phyloP scores from a whole-genome alignment of 2,113 vertebrate species.

The Odontesthes bonariensis region DNA sequence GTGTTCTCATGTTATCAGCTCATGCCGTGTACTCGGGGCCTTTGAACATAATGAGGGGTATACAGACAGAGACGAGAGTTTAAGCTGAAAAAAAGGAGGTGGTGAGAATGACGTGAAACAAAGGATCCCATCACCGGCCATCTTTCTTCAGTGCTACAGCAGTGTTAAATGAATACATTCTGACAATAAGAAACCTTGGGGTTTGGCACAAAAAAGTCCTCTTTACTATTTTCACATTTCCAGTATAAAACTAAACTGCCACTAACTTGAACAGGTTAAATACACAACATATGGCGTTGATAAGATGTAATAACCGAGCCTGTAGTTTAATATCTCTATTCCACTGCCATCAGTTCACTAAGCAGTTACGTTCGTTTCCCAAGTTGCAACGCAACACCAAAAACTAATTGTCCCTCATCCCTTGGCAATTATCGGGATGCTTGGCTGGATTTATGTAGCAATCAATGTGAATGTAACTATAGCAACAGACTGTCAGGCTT shows the following conservation, averaged over 20 bases:
- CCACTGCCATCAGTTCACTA: slow-evolving; percentile 8
- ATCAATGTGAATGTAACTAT: slow-evolving; percentile 63
- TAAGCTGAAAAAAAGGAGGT: not conserved
- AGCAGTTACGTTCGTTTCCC: slow-evolving; percentile 15
- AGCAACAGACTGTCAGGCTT: slow-evolving; percentile 52
- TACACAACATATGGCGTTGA: slow-evolving; percentile 44
- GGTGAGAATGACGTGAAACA: not conserved
- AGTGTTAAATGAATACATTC: not conserved
- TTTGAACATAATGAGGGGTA: slow-evolving; percentile 6
- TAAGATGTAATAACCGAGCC: slow-evolving; percentile 25
- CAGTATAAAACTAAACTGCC: slow-evolving; percentile 13
- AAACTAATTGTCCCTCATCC: slow-evolving; percentile 51
- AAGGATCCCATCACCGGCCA: not conserved
- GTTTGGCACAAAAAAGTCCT: not conserved
- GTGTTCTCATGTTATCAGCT: slow-evolving; percentile 11
- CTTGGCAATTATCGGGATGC: slow-evolving; percentile 35
- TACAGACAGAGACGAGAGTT: not conserved
- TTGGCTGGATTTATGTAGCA: slow-evolving; percentile 50
- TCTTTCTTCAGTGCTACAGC: not conserved
- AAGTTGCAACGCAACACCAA: slow-evolving; percentile 41
- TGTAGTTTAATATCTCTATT: slow-evolving; percentile 26
- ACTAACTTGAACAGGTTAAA: slow-evolving; percentile 20
- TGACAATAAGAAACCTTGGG: slow-evolving; percentile 24
- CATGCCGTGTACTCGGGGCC: slow-evolving; percentile 7
- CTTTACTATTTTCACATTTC: slow-evolving; percentile 4